Base-by-base conservation (phyloP, 2,888 invertebrate species). In the Encarsia formosa region DNA sequence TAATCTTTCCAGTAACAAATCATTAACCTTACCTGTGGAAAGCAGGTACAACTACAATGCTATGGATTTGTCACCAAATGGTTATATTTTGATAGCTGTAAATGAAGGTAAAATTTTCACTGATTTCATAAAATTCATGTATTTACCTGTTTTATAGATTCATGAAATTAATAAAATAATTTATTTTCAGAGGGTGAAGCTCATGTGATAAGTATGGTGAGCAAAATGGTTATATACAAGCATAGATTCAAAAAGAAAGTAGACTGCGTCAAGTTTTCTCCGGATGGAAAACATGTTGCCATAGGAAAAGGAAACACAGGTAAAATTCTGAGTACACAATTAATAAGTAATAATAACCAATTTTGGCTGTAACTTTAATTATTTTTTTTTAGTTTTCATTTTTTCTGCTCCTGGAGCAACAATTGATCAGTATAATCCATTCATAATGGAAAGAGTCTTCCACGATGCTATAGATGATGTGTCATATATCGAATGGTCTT, bases 281-380 rank as follows among this genome's bases (percentile, higher is more conserved):
- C 97, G 0, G 87, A 97, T 79, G 94, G 95, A 19, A 87, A 86
- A 77, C 87, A 90, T 68, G 89, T 97, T 79, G 96, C 95, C 0
- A 88, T 91, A 11, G 90, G 92, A 35, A 88, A 91, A 73, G 88
- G 86, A 64, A 88, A 86, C 68, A 85, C 85, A 74, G 88, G 87
- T 87, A 76, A 66, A 58, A 58, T 40, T n/a, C n/a, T n/a, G n/a
- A n/a, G n/a, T n/a, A n/a, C n/a, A n/a, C n/a, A n/a, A n/a, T n/a
- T n/a, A n/a, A n/a, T n/a, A n/a, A n/a, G n/a, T n/a, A n/a, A n/a
- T n/a, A n/a, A n/a, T n/a, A n/a, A n/a, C n/a, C n/a, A n/a, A n/a
- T n/a, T n/a, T n/a, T n/a, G n/a, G n/a, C n/a, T n/a, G n/a, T n/a
- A n/a, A n/a, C n/a, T n/a, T n/a, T n/a, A n/a, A n/a, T n/a, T n/a